These are phyloP conservation scores for Coryphaenoides rupestris DNA, from an alignment of 2,113 vertebrate species.

Conservation along the genomic window DNA sequence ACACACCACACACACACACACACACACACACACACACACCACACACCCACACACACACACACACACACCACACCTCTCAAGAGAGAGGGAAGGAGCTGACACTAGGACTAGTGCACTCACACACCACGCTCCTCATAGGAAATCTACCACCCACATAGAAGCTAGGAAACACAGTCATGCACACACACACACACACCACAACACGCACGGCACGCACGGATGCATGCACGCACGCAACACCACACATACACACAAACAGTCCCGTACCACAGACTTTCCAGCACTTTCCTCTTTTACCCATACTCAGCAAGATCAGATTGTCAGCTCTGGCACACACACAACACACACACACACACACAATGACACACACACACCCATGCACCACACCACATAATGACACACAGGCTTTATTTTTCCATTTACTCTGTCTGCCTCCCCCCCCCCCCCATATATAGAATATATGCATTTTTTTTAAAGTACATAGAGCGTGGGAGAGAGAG, in stretches of 20 bases:
- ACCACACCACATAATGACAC: constrained; percentile 29
- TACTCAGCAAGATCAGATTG: constrained; percentile 68
- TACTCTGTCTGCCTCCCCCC: constrained; percentile 61
- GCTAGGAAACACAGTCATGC: constrained; percentile 18
- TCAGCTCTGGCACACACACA: constrained; percentile 50
- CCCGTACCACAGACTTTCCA: constrained; percentile 47
- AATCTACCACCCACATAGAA: too few species aligned
- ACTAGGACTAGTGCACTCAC: too few species aligned
- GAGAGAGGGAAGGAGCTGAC: too few species aligned
- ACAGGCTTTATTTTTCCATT: constrained; percentile 59
- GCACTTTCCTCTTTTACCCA: constrained; percentile 65
- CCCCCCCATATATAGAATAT: constrained; percentile 60
- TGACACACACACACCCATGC: neutral
- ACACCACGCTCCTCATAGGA: too few species aligned
- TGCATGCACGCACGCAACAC: too few species aligned
- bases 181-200: constrained; percentile 32
- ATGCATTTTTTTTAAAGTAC: constrained; percentile 56
- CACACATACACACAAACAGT: constrained; percentile 21
- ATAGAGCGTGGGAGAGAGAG: neutral
- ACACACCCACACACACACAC: too few species aligned
- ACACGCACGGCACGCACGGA: too few species aligned
- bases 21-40: too few species aligned
- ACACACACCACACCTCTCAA: too few species aligned
- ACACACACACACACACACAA: neutral
- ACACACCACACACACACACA: too few species aligned